Percentiles rank a stretch among this genome's conserved stretches.
Conservation (phyloP, 2,888 invertebrate species). For the Trichogramma evanescens region DNA sequence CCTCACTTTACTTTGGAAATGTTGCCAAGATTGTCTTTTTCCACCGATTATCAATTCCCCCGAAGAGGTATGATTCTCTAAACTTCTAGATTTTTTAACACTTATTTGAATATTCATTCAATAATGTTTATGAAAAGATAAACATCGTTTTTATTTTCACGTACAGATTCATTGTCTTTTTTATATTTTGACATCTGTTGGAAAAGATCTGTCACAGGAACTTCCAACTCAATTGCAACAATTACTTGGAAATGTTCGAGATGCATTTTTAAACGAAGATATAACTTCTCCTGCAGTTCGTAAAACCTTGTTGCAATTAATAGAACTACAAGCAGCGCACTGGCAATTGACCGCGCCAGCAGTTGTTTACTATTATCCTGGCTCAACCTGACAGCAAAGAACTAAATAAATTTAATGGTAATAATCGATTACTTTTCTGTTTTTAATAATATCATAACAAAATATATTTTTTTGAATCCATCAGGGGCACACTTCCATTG, state of each 20-base stretch:
- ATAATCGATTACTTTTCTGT: too few species aligned
- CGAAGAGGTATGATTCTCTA: constrained; percentile 60
- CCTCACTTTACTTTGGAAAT: constrained; percentile 77
- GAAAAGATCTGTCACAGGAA: constrained; percentile 77
- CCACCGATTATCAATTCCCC: constrained; percentile 70
- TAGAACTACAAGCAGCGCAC: constrained; percentile 82
- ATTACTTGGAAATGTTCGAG: constrained; percentile 71
- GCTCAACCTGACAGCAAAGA: constrained; percentile 22
- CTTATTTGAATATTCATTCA: not conserved
- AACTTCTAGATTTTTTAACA: not conserved
- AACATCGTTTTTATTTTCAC: constrained; percentile 21
- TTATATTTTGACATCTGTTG: constrained; percentile 81
- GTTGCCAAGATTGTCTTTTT: constrained; percentile 80
- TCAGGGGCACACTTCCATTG: too few species aligned
- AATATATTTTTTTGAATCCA: too few species aligned
- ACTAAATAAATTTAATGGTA: too few species aligned
- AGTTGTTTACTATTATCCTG: constrained; percentile 79
- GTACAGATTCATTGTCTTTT: constrained; percentile 78
- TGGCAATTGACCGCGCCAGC: constrained; percentile 88
- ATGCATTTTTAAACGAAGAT: constrained; percentile 73
- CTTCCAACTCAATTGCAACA: constrained; percentile 74
- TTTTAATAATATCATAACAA: too few species aligned
- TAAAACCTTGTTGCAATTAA: constrained; percentile 79
- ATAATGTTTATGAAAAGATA: constrained; percentile 1
- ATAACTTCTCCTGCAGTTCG: constrained; percentile 69